A percentile compares a stretch with the other conserved stretches of the same genome.
Evolutionary conservation across 2,888 invertebrate species (phyloP).

Genomic region (Sinhomidia bicolor): DNA sequence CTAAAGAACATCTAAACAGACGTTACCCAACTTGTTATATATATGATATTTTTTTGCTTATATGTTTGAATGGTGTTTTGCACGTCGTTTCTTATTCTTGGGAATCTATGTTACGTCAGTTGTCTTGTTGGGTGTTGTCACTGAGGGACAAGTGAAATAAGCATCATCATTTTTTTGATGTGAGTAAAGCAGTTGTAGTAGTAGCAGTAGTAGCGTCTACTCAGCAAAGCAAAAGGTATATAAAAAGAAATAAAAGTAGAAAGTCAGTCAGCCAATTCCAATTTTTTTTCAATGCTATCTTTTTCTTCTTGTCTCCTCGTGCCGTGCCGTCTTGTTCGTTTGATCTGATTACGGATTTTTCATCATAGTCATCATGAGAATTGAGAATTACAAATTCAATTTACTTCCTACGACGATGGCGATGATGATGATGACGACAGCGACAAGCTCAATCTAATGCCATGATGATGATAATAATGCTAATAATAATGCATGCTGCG

Average conservation of each 20-base stretch:
- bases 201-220: too few relatives aligned
- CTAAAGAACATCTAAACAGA: too few relatives aligned
- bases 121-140: slow-evolving; percentile 22
- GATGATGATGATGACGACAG: too few relatives aligned
- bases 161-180: not conserved
- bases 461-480: slow-evolving; percentile 3
- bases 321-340: slow-evolving; percentile 32
- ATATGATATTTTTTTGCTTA: too few relatives aligned
- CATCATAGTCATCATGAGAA: slow-evolving; percentile 52
- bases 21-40: too few relatives aligned
- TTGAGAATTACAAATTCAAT: slow-evolving; percentile 61
- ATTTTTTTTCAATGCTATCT: not conserved
- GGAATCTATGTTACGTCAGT: slow-evolving; percentile 7
- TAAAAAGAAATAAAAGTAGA: slow-evolving; percentile 8
- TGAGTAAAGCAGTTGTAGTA: not conserved
- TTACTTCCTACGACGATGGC: slow-evolving; percentile 61
- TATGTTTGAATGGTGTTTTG: not conserved
- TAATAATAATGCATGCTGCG: slow-evolving; percentile 25
- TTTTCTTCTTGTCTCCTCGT: not conserved
- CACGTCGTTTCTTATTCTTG: not conserved
- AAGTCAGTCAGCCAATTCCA: not conserved
- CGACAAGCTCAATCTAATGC: not conserved
- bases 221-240: too few relatives aligned
- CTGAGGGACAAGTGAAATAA: slow-evolving; percentile 3
- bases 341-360: slow-evolving; percentile 60